phyloP scores from a whole-genome alignment of 2,797 vertebrate species.

The Crypturellus tataupa region DNA sequence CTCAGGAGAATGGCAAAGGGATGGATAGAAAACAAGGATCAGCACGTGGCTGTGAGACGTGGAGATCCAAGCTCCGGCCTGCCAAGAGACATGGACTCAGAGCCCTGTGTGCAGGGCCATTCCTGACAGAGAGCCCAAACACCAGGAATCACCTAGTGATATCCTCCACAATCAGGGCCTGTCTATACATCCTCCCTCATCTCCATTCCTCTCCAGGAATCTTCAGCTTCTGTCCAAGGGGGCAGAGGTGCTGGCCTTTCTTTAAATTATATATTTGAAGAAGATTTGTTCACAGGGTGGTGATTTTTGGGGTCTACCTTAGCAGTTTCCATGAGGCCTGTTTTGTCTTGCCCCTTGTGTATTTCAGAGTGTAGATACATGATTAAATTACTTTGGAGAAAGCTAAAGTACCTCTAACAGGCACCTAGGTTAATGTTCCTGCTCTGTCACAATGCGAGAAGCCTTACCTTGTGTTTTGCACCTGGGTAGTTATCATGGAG shows the following conservation, averaged over 20 bases:
- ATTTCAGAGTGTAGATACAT: not conserved
- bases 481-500: slow-evolving; percentile 18
- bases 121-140: not conserved
- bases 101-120: not conserved
- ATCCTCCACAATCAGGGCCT: too few relatives aligned
- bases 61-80: not conserved
- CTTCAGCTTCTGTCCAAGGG: too few relatives aligned
- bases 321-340: not conserved
- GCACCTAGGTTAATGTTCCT: not conserved
- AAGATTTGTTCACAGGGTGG: not conserved
- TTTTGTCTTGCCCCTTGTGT: not conserved
- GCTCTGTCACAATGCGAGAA: not conserved
- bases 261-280: not conserved
- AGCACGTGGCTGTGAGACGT: not conserved
- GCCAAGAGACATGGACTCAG: not conserved
- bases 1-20: too few relatives aligned
- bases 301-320: not conserved
- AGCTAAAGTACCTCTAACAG: not conserved
- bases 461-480: not conserved
- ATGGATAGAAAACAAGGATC: not conserved
- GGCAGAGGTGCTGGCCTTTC: not conserved
- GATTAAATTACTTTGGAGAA: not conserved
- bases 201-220: too few relatives aligned
- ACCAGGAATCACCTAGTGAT: too few relatives aligned
- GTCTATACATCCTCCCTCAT: too few relatives aligned